These are phyloP conservation scores for Scatophagus argus DNA, from an alignment of 2,113 vertebrate genomes.

Conservation along the genomic window DNA sequence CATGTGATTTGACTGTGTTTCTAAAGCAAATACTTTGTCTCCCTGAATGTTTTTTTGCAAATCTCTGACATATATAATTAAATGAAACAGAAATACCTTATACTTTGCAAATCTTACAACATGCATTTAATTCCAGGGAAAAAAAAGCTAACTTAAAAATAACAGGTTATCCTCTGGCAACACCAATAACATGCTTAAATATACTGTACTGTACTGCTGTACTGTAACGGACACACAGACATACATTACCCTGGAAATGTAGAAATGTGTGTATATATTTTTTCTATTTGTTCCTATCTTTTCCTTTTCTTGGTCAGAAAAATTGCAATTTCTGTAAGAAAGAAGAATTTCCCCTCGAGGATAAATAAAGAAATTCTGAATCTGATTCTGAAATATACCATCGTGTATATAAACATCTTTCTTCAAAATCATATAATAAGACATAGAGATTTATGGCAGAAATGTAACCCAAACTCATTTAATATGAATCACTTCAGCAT, in stretches of 20 bases:
- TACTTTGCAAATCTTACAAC: slow-evolving; percentile 10
- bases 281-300: no score
- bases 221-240: no score
- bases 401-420: slow-evolving; percentile 19
- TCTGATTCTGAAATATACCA: slow-evolving; percentile 30
- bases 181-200: slow-evolving; percentile 35
- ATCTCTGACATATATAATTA: slow-evolving; percentile 13
- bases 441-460: slow-evolving; percentile 26
- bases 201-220: no score
- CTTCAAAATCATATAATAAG: slow-evolving; percentile 31
- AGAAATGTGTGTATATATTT: no score
- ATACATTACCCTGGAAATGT: no score
- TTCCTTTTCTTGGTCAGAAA: no score
- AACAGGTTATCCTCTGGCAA: slow-evolving; percentile 37
- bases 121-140: slow-evolving; percentile 27
- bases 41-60: neutral
- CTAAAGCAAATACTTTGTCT: neutral
- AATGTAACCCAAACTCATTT: slow-evolving; percentile 39
- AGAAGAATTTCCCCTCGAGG: no score
- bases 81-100: slow-evolving; percentile 8
- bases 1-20: neutral
- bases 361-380: no score
- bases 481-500: slow-evolving; percentile 47
- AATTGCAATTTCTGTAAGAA: no score
- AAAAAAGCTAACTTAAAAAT: slow-evolving; percentile 16